Evolutionary conservation across 2,113 vertebrate species (phyloP).

Genomic region (Peromyscus leucopus): DNA sequence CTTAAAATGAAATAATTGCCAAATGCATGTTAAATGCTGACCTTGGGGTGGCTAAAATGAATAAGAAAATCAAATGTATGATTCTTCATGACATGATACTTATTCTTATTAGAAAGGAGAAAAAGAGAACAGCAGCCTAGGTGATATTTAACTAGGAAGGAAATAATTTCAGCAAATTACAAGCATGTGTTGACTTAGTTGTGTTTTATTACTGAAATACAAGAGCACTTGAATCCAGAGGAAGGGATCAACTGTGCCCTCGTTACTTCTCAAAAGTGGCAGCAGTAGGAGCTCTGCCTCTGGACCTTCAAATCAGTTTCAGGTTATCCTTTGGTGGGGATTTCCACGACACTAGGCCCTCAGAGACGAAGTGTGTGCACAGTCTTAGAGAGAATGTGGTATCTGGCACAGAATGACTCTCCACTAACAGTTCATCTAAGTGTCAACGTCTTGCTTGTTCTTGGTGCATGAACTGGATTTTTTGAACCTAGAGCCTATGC

Average conservation of each 20-base stretch:
- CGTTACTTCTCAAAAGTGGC: background rate
- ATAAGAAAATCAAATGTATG: background rate
- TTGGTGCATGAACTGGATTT: too few species aligned
- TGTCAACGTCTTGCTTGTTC: background rate
- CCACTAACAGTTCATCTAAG: background rate
- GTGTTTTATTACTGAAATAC: background rate
- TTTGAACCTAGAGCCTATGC: too few species aligned
- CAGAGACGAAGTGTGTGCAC: background rate
- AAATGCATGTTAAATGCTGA: background rate
- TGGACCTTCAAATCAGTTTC: background rate
- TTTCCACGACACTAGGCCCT: slow-evolving; percentile 16
- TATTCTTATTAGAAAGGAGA: background rate
- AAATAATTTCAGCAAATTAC: background rate
- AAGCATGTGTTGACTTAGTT: background rate
- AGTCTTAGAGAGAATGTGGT: background rate
- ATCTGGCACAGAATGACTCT: background rate
- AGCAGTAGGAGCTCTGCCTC: background rate
- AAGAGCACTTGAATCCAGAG: background rate
- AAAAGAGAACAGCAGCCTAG: background rate
- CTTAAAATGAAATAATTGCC: background rate
- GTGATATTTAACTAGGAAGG: background rate
- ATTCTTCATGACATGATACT: background rate
- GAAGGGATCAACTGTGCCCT: background rate
- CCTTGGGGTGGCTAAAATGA: background rate
- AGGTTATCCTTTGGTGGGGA: background rate